phyloP scores from a whole-genome alignment of 2,797 vertebrate genomes.

The Gila robusta region DNA sequence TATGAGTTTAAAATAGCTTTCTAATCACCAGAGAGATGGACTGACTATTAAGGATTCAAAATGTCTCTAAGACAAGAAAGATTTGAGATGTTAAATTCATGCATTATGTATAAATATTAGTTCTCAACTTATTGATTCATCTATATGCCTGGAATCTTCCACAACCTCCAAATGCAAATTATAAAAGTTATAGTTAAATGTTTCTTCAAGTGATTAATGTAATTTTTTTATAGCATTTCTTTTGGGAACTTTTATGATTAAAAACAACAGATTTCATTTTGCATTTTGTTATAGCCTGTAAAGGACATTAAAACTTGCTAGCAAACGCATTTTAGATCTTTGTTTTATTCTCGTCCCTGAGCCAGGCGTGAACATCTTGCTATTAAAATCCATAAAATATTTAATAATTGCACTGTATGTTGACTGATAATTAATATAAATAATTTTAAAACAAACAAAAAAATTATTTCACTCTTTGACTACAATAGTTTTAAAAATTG shows the following conservation, averaged over 20 bases:
- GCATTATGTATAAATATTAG: conserved; percentile 52
- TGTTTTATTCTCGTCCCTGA: neutral
- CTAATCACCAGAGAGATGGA: conserved; percentile 33
- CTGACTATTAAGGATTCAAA: conserved; percentile 47
- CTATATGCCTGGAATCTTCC: conserved; percentile 16
- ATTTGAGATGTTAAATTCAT: conserved; percentile 44
- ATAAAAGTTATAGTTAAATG: neutral
- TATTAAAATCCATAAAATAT: neutral
- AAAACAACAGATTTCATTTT: neutral
- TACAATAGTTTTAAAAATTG: neutral
- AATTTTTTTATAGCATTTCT: neutral
- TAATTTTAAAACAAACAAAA: neutral
- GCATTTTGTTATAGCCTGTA: too few species aligned
- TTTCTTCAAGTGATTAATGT: conserved; percentile 7
- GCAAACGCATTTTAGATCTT: neutral
- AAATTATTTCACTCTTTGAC: neutral
- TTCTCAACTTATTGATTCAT: conserved; percentile 48
- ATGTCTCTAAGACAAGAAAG: conserved; percentile 28
- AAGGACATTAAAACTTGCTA: neutral
- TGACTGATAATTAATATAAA: neutral
- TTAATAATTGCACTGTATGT: neutral
- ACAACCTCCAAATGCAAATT: conserved; percentile 26
- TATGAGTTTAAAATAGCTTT: conserved; percentile 44
- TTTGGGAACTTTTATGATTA: neutral
- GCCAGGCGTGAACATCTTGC: neutral